Evolutionary conservation across 1,140 invertebrate species (phyloP), one percentile per base, ranked within the genome.

Genomic region (Metopolophium dirhodum): DNA sequence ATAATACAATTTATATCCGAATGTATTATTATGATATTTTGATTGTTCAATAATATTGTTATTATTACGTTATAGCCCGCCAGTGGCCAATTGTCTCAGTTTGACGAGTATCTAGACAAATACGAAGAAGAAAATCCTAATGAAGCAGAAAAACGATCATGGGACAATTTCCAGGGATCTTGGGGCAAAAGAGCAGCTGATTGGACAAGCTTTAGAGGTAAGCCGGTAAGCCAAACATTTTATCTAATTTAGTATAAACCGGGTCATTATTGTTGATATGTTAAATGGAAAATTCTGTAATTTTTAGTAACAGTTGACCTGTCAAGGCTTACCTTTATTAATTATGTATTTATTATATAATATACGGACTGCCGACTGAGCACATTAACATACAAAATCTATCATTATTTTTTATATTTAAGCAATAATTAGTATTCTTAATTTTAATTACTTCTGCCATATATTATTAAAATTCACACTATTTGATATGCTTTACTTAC

Each of bases 121-220:
- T 54, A 86, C 8, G 91, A 93, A 85, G 82, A 85, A 7, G 91
- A 90, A 41, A 90, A 93, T 86, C 88, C 49, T 37, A 92, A 92
- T 26, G 30, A 30, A 41, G 90, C 83, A 20, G 93, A 87, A 4
- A 94, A 94, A 94, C 77, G 94, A 49, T 94, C 92, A 23, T 94
- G 94, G 94, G 93, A 93, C 90, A 93, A 93, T 68, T 87, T 94
- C 6, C 94, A 94, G 18, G 93, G 94, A 37, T 94, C 94, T 41
- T 95, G 94, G 94, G 94, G 94, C 2, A 95, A 95, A 85, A 61
- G 93, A 77, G 90, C 93, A 45, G 91, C 90, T 47, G 93, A 94
- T 51, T 94, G 93, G 93, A 91, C 82, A 86, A 94, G 93, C 85
- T 92, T 94, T 91, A 94, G 91, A 94, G 93, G 93, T 94, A 92